Conservation (phyloP, 1,140 invertebrate species). For the Tribolium madens region DNA sequence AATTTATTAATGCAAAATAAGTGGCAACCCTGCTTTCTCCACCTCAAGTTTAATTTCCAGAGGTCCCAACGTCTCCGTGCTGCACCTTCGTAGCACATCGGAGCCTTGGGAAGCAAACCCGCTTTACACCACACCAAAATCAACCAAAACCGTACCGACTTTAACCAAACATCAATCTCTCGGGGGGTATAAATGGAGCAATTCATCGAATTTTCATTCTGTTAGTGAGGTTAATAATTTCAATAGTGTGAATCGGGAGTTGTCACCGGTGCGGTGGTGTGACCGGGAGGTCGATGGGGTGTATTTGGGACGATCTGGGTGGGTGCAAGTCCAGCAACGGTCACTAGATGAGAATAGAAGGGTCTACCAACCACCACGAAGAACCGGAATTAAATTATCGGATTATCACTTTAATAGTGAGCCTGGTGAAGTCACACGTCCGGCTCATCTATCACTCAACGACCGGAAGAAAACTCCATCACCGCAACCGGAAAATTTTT, state of each 20-base stretch:
- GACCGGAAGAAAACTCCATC: conserved; percentile 65
- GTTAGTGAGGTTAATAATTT: conserved; percentile 65
- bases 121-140: conserved; percentile 46
- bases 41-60: conserved; percentile 65
- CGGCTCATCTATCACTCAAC: conserved; percentile 57
- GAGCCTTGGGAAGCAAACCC: conserved; percentile 69
- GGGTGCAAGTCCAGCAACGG: conserved; percentile 73
- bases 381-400: conserved; percentile 68
- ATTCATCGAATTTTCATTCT: conserved; percentile 58
- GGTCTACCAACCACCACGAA: conserved; percentile 61
- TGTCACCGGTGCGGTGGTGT: conserved; percentile 73
- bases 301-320: conserved; percentile 70
- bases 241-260: conserved; percentile 68
- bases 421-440: conserved; percentile 65
- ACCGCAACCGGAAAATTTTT: conserved; percentile 67
- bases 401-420: conserved; percentile 73
- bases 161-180: conserved; percentile 62
- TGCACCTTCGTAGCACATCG: conserved; percentile 70
- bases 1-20: too few relatives aligned
- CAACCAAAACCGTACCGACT: conserved; percentile 57
- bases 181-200: conserved; percentile 56
- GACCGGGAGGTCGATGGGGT: conserved; percentile 73
- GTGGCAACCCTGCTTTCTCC: too few relatives aligned
- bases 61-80: conserved; percentile 70
- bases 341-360: conserved; percentile 70